Evolutionary conservation across 2,113 vertebrate species (phyloP).

Genomic region (Diadophis punctatus): DNA sequence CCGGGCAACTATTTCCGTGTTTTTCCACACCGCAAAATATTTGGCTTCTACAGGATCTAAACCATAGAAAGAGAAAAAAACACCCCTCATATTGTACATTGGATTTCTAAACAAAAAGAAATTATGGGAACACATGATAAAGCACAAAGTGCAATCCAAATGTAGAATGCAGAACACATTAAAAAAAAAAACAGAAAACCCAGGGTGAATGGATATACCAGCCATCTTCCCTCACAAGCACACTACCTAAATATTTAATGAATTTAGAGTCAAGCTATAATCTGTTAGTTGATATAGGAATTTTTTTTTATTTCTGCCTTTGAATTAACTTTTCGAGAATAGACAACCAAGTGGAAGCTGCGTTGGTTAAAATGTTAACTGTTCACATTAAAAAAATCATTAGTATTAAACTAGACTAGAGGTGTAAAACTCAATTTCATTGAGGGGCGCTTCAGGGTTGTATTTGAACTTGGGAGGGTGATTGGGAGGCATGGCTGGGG

Average conservation of each 20-base stretch:
- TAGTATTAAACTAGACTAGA: neutral
- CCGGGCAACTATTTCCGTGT: neutral
- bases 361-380: neutral
- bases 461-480: no score
- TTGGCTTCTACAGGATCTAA: neutral
- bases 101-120: neutral
- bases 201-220: neutral
- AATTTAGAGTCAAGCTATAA: neutral
- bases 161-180: neutral
- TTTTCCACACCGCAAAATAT: constrained; percentile 10
- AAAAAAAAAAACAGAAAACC: neutral
- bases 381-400: neutral
- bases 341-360: neutral
- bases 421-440: no score
- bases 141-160: neutral
- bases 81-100: neutral
- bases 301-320: neutral
- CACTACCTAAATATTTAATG: neutral
- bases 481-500: no score
- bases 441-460: no score
- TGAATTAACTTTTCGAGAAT: neutral
- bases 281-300: neutral
- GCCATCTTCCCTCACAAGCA: neutral
- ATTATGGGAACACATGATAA: neutral
- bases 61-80: neutral